Percentiles rank a stretch among this genome's conserved stretches.
Conservation (phyloP, 2,888 invertebrate species). For the Cyaniris semiargus region DNA sequence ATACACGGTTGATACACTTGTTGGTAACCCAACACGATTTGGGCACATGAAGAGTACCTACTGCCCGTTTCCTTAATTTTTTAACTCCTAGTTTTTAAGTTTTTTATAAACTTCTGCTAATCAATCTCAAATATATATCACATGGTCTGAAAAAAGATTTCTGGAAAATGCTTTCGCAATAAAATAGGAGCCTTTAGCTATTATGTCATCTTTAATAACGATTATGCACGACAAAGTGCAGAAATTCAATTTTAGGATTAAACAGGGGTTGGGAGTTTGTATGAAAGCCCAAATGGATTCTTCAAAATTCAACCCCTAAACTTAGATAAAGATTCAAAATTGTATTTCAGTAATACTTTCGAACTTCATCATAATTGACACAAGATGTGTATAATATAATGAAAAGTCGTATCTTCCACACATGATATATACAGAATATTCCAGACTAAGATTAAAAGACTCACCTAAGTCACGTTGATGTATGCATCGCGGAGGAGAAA, state of each 20-base stretch:
- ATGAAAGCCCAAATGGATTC: too few species aligned
- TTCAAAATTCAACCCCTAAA: too few species aligned
- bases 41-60: background rate
- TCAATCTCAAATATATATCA: background rate
- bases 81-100: too few species aligned
- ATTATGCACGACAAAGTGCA: too few species aligned
- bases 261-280: too few species aligned
- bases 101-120: background rate
- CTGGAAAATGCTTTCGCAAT: background rate
- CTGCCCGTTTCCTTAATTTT: too few species aligned
- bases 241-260: too few species aligned
- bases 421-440: conserved; percentile 38
- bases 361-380: too few species aligned
- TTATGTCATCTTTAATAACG: conserved; percentile 44
- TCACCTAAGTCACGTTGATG: conserved; percentile 30
- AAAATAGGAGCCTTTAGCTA: conserved; percentile 43
- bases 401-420: too few species aligned
- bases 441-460: conserved; percentile 36
- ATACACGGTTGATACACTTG: background rate
- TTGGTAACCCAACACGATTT: background rate
- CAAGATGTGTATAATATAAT: too few species aligned
- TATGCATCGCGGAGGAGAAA: conserved; percentile 39
- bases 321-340: too few species aligned
- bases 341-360: too few species aligned
- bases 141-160: background rate